These are phyloP conservation scores for Timandra comae DNA, from an alignment of 2,888 invertebrate genomes.

Conservation along the genomic window DNA sequence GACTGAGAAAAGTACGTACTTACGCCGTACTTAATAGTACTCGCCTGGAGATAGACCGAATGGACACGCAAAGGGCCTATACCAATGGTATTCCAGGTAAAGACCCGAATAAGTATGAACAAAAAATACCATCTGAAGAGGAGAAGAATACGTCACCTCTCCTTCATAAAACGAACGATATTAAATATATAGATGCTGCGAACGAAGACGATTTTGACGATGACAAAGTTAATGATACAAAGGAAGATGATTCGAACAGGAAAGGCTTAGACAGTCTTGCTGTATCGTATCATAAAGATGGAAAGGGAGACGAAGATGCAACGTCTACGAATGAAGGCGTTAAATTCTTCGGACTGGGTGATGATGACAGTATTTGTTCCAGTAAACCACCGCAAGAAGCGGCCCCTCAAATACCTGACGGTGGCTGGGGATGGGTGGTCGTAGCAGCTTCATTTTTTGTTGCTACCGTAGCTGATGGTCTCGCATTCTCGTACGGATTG, in stretches of 20 bases:
- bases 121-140: conserved; percentile 67
- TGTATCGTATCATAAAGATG: conserved; percentile 45
- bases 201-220: conserved; percentile 43
- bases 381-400: conserved; percentile 45
- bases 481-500: conserved; percentile 94
- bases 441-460: conserved; percentile 90
- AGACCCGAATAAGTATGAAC: conserved; percentile 55
- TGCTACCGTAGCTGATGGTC: conserved; percentile 93
- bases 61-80: conserved; percentile 63
- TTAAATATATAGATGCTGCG: conserved; percentile 54
- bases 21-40: conserved; percentile 45
- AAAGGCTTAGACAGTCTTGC: conserved; percentile 39
- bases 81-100: conserved; percentile 68
- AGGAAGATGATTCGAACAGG: conserved; percentile 47
- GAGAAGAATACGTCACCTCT: conserved; percentile 69
- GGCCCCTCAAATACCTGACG: conserved; percentile 83
- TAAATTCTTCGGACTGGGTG: conserved; percentile 71
- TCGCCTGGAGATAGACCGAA: conserved; percentile 42
- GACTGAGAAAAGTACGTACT: conserved; percentile 44
- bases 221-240: conserved; percentile 47
- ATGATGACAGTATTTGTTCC: conserved; percentile 69
- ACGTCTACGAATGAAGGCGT: conserved; percentile 67
- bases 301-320: conserved; percentile 58
- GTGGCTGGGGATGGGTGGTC: conserved; percentile 95
- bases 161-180: conserved; percentile 46